Evolutionary conservation across 2,797 vertebrate species (phyloP), one percentile per base, ranked within the genome.

Genomic region (Rhinoraja longicauda): DNA sequence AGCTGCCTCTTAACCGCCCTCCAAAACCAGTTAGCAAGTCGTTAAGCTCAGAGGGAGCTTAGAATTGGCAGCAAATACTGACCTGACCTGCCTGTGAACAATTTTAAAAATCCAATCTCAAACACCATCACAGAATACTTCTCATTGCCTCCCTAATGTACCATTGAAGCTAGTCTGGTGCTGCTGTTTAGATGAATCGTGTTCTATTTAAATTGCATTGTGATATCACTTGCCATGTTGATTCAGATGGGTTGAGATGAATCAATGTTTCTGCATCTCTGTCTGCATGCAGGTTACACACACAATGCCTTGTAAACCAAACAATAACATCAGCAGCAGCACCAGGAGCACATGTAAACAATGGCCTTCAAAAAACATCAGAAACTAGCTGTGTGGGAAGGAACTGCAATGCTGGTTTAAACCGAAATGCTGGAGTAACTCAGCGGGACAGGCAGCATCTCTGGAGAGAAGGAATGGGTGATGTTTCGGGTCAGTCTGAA

Each of bases 181-280:
- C 59, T 67, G n/a, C 84, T 88, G 84, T 8, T 86, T 17, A n/a
- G 59, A 57, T 67, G n/a, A 32, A n/a, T 88, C 21, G n/a, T 67
- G 84, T 88, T 67, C 59, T 19, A 88, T 36, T 36, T 88, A 67
- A 88, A 67, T 88, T 64, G 84, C n/a, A 17, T 88, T 67, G n/a
- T 67, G 59, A 36, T 64, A 62, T 67, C 59, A 88, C n/a, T 67
- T 64, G 59, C 59, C 59, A 62, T 88, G 59, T 67, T 64, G 59
- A 88, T 32, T 88, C 84, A 67, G 84, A 67, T 88, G 84, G 64
- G 17, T 88, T 17, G 59, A 67, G 84, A 64, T 64, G 88, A 88
- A 88, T 88, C 62, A 67, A 19, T 67, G n/a, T 88, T 36, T 88
- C n/a, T 36, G 62, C 17, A 21, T 32, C 8, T 67, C n/a, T 45